Conservation (phyloP, 2,113 vertebrate genomes). For the Pomatorhinus ruficollis region DNA sequence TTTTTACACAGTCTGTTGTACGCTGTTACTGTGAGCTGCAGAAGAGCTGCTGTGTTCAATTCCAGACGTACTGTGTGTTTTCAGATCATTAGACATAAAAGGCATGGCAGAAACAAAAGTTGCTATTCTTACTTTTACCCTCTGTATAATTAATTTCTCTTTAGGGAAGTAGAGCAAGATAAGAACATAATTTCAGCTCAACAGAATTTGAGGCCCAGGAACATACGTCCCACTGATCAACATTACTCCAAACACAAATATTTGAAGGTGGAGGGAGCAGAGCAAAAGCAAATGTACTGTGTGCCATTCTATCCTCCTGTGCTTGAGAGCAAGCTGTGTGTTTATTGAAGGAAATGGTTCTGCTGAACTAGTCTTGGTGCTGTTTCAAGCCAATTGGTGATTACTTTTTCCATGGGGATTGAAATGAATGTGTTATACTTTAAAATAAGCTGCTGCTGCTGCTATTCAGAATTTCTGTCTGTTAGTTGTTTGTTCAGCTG, state of each 20-base stretch:
- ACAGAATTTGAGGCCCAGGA: background rate
- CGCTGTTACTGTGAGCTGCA: background rate
- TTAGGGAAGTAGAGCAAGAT: slow-evolving; percentile 8
- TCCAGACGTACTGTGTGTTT: background rate
- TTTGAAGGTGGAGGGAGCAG: slow-evolving; percentile 18
- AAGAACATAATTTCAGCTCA: background rate
- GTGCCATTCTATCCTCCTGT: slow-evolving; percentile 18
- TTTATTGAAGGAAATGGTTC: slow-evolving; percentile 66
- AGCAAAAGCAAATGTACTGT: slow-evolving; percentile 39
- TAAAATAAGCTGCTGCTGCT: slow-evolving; percentile 60
- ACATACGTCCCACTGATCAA: background rate
- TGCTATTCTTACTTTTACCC: background rate
- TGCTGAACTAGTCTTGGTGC: slow-evolving; percentile 56
- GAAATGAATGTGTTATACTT: slow-evolving; percentile 53
- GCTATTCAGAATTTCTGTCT: slow-evolving; percentile 55
- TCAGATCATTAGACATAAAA: background rate
- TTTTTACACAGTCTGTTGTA: background rate
- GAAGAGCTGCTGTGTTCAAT: background rate
- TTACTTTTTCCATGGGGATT: slow-evolving; percentile 62
- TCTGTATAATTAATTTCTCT: slow-evolving; percentile 41
- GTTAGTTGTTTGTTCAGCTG: slow-evolving; percentile 69
- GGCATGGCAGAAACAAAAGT: background rate
- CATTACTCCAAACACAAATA: slow-evolving; percentile 34
- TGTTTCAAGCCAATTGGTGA: slow-evolving; percentile 48
- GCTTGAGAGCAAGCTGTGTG: slow-evolving; percentile 15